Percentiles rank a stretch among this genome's conserved stretches.
Conservation (phyloP, 2,113 vertebrate species). For the Hiodon alosoides region DNA sequence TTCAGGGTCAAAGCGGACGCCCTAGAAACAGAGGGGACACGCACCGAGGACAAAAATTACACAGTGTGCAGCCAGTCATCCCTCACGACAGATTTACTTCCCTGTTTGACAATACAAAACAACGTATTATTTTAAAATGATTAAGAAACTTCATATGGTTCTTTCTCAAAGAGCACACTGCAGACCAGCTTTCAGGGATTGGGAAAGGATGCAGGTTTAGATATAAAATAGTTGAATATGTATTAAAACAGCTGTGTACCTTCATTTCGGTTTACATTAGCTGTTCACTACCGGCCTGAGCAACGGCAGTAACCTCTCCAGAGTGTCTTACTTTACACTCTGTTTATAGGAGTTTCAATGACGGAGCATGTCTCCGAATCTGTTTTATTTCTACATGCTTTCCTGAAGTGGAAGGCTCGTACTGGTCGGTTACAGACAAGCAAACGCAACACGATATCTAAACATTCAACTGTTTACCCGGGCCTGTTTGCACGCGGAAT, state of each 20-base stretch:
- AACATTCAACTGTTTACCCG: not conserved
- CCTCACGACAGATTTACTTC: not conserved
- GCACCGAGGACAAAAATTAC: not conserved
- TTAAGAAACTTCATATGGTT: not conserved
- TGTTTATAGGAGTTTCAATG: not conserved
- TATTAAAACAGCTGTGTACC: not conserved
- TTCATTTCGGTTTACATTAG: conserved; percentile 2
- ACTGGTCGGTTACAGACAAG: conserved; percentile 1
- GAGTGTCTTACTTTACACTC: not conserved
- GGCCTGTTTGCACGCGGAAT: too few relatives aligned
- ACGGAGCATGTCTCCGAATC: not conserved
- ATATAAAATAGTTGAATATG: not conserved
- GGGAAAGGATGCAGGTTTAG: not conserved
- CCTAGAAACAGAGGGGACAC: conserved; percentile 47
- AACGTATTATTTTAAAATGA: not conserved
- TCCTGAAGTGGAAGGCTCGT: not conserved
- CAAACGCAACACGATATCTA: conserved; percentile 4
- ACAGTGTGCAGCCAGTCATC: not conserved
- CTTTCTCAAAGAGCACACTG: not conserved
- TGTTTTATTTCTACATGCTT: conserved; percentile 11
- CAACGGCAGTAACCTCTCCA: not conserved
- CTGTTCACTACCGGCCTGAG: not conserved
- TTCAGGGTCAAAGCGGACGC: conserved; percentile 81
- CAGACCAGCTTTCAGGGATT: not conserved
- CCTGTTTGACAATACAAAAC: not conserved